Conservation (phyloP, 2,797 vertebrate genomes). For the Centroberyx gerrardi region DNA sequence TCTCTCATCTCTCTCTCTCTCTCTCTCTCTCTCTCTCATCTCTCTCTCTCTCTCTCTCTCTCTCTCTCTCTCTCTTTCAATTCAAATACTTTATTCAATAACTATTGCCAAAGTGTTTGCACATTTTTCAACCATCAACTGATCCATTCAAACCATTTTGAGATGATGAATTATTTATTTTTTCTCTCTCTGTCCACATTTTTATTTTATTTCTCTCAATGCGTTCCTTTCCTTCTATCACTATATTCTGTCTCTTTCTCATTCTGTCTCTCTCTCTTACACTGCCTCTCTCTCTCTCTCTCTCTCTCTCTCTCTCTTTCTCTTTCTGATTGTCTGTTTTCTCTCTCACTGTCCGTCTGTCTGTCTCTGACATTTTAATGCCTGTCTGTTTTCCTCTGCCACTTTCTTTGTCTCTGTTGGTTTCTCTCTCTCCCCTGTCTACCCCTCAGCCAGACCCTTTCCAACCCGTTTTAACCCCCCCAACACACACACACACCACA, state of each 20-base stretch:
- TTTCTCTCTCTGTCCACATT: not conserved
- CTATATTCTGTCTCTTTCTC: constrained; percentile 32
- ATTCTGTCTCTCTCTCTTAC: not conserved
- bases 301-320: constrained; percentile 42
- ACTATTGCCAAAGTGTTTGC: too few species aligned
- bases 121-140: too few species aligned
- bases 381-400: constrained; percentile 47
- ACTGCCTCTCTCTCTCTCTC: constrained; percentile 41
- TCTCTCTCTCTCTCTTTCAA: too few species aligned
- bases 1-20: not conserved
- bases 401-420: constrained; percentile 62
- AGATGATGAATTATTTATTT: not conserved
- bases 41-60: too few species aligned
- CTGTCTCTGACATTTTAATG: constrained; percentile 60
- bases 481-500: constrained; percentile 32
- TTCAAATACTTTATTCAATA: too few species aligned
- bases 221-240: not conserved
- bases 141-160: too few species aligned
- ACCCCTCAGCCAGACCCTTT: constrained; percentile 46
- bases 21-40: too few species aligned
- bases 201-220: not conserved
- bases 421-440: constrained; percentile 50
- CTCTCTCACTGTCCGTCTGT: constrained; percentile 48
- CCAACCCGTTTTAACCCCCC: constrained; percentile 34
- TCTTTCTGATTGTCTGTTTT: constrained; percentile 33